Evolutionary conservation across 35 echinoderm and acorn worm species (phyloP), one percentile per base, ranked within the genome.

Genomic region (Amphiura filiformis): DNA sequence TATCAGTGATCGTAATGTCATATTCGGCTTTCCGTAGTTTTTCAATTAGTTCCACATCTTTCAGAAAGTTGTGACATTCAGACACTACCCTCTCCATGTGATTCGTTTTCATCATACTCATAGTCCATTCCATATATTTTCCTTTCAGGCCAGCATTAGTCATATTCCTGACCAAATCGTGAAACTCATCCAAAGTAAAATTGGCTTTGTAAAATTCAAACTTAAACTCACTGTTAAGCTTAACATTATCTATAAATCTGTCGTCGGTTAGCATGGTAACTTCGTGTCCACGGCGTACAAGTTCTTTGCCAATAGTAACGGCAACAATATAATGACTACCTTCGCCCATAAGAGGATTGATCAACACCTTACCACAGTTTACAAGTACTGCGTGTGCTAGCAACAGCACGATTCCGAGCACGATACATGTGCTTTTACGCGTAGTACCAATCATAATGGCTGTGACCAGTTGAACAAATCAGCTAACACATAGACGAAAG

Each of bases 291-390:
- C 57, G 34, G 3, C 32, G 17, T 28, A 61, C 56, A n/a, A 85
- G 56, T 37, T 56, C 83, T 33, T 61, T 70, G 14, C 49, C 49
- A 42, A 96, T 86, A 7, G 44, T 9, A 28, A 87, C 78, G 91
- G 84, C 64, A 28, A 87, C 80, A 14, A 82, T n/a, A 44, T 93
- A 96, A 84, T 96, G 94, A 81, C 94, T 96, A 9, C 94, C 94
- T 1, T 89, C 91, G 35, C 87, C 94, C 26, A 70, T 23, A 1
- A 70, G 2, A 26, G 61, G 61, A 26, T 4, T 5, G 11, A 70
- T 13, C 11, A 70, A 4, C 1, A 70, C 26, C 17, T 70, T 70
- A 30, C 61, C 26, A 15, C 41, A 4, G 41, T 47, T 47, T 47
- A 47, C 41, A n/a, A n/a, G n/a, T n/a, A n/a, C n/a, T n/a, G n/a